Percentiles rank a stretch among this genome's conserved stretches.
Evolutionary conservation across 2,888 invertebrate species (phyloP).

Genomic region (Prosopocoilus inquinatus): DNA sequence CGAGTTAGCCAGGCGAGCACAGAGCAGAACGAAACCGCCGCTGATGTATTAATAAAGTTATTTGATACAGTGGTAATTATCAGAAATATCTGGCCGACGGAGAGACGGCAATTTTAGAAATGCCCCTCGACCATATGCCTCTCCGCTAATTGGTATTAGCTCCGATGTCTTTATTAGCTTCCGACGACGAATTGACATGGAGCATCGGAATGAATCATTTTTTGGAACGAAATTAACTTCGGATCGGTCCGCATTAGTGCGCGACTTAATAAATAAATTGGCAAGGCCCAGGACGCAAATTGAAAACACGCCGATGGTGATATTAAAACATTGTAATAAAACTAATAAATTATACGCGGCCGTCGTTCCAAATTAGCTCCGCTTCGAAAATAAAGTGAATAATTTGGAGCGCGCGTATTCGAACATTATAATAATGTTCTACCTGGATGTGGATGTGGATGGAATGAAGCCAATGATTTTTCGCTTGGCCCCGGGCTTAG

Average conservation of each 20-base stretch:
- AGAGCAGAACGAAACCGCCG: neutral
- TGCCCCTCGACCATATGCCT: neutral
- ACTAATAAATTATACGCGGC: slow-evolving; percentile 2
- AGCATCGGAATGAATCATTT: no score
- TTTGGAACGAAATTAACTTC: no score
- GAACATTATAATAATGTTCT: neutral
- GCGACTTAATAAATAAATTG: no score
- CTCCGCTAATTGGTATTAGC: neutral
- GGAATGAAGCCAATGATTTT: slow-evolving; percentile 1
- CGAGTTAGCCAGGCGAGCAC: no score
- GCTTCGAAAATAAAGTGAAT: neutral
- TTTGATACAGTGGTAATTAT: slow-evolving; percentile 2
- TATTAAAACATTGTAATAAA: slow-evolving; percentile 1
- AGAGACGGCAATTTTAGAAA: neutral
- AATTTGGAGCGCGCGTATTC: neutral
- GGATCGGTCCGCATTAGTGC: no score
- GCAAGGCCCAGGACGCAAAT: no score
- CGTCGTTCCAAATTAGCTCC: neutral
- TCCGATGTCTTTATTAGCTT: no score
- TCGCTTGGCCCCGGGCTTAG: neutral
- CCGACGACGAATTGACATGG: no score
- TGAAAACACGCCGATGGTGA: no score
- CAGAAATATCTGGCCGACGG: slow-evolving; percentile 1
- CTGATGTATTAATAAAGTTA: slow-evolving; percentile 5
- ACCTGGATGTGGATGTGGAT: neutral